phyloP scores from a whole-genome alignment of 2,113 vertebrate species.

The Rhinolophus sinicus region DNA sequence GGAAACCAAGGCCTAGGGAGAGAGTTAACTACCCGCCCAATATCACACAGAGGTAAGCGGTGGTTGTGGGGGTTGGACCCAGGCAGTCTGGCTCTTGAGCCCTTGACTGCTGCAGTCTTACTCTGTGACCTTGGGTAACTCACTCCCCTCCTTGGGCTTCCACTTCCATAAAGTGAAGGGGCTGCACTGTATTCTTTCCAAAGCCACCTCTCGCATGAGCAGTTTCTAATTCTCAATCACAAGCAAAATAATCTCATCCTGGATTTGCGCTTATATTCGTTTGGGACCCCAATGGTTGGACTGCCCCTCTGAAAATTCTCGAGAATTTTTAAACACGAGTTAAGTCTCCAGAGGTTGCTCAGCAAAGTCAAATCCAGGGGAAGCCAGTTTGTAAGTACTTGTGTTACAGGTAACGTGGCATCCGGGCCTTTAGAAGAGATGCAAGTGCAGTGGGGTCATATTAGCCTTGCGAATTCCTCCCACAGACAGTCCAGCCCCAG shows the following conservation, averaged over 20 bases:
- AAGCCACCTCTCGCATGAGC: neutral
- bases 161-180: neutral
- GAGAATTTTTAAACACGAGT: neutral
- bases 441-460: rapidly evolving
- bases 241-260: neutral
- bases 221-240: neutral
- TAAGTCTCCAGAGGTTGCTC: neutral
- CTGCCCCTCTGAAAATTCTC: neutral
- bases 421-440: neutral
- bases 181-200: neutral
- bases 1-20: neutral
- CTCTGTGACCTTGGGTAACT: neutral
- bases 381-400: neutral
- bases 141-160: neutral
- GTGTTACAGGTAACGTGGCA: neutral
- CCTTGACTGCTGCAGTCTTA: neutral
- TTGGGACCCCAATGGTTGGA: neutral
- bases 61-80: neutral
- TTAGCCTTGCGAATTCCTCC: neutral
- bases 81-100: neutral
- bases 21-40: neutral
- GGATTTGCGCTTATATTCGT: neutral
- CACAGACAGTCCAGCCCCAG: neutral
- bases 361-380: neutral
- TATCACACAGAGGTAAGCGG: too few species aligned